Evolutionary conservation across 2,888 invertebrate genomes (phyloP).

Genomic region (Spilarctia lutea): DNA sequence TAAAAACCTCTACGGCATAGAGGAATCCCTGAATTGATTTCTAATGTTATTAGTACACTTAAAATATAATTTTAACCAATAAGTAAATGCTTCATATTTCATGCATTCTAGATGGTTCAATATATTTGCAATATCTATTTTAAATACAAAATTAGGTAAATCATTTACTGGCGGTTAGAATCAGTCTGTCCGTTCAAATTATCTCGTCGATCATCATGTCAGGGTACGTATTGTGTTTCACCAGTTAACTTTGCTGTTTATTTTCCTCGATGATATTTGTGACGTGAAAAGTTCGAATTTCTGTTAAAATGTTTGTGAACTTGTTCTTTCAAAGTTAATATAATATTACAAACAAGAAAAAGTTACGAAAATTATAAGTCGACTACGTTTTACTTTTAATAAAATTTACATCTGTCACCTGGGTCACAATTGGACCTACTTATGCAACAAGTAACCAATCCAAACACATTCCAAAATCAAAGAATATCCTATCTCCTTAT

Average conservation of each 20-base stretch:
- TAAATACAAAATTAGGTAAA: slow-evolving; percentile 10
- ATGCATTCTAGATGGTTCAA: slow-evolving; percentile 10
- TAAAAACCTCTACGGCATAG: too few species aligned
- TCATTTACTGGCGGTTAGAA: slow-evolving; percentile 20
- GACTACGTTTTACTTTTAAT: too few species aligned
- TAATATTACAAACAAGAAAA: background rate
- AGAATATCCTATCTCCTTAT: too few species aligned
- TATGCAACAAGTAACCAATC: too few species aligned
- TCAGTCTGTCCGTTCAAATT: slow-evolving; percentile 29
- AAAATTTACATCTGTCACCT: too few species aligned
- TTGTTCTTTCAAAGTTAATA: background rate
- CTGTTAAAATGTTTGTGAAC: background rate
- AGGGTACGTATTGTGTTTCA: slow-evolving; percentile 37
- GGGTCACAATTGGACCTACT: too few species aligned
- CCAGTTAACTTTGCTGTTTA: slow-evolving; percentile 24
- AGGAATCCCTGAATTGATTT: too few species aligned
- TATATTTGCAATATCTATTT: slow-evolving; percentile 18
- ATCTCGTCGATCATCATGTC: slow-evolving; percentile 24
- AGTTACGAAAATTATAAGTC: too few species aligned
- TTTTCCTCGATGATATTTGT: slow-evolving; percentile 19
- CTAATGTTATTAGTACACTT: background rate
- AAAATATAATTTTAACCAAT: slow-evolving; percentile 2
- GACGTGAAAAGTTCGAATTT: background rate
- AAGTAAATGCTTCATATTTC: slow-evolving; percentile 9
- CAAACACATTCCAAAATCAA: too few species aligned